Evolutionary conservation across 2,888 invertebrate species (phyloP).

Genomic region (Catonia carolina): DNA sequence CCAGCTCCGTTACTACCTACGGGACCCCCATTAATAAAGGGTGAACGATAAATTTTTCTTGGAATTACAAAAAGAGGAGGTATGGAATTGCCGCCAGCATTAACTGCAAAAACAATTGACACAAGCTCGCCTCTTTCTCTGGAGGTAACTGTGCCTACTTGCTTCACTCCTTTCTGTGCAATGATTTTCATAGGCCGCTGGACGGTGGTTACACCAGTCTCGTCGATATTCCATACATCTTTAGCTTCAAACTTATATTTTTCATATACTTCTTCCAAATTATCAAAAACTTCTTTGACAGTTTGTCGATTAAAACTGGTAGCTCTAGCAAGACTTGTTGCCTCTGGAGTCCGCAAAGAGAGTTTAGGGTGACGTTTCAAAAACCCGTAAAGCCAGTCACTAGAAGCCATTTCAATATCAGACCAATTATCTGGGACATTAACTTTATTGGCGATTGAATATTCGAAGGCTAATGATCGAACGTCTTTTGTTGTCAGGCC

Average conservation of each 20-base stretch:
- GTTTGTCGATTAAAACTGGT: too few relatives aligned
- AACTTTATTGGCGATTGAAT: too few relatives aligned
- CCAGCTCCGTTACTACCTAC: constrained; percentile 1
- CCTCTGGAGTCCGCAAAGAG: too few relatives aligned
- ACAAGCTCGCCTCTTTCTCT: constrained; percentile 35
- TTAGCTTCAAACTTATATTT: constrained; percentile 18
- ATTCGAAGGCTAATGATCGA: too few relatives aligned
- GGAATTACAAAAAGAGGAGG: constrained; percentile 35
- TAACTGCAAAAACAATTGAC: constrained; percentile 28
- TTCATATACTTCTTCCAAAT: constrained; percentile 18
- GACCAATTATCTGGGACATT: too few relatives aligned
- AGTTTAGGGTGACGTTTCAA: too few relatives aligned
- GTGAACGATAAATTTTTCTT: background rate
- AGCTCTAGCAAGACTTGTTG: too few relatives aligned
- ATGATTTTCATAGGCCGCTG: constrained; percentile 31
- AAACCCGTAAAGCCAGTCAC: too few relatives aligned
- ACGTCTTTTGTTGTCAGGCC: too few relatives aligned
- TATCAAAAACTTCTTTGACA: too few relatives aligned
- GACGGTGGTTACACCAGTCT: constrained; percentile 34
- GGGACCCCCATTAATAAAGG: constrained; percentile 8
- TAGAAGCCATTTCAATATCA: too few relatives aligned
- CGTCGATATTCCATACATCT: constrained; percentile 33
- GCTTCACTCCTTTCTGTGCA: constrained; percentile 31
- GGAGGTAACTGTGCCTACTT: constrained; percentile 34
- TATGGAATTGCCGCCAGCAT: constrained; percentile 30